Conservation (phyloP, 2,888 invertebrate genomes). For the Venusia cambrica region DNA sequence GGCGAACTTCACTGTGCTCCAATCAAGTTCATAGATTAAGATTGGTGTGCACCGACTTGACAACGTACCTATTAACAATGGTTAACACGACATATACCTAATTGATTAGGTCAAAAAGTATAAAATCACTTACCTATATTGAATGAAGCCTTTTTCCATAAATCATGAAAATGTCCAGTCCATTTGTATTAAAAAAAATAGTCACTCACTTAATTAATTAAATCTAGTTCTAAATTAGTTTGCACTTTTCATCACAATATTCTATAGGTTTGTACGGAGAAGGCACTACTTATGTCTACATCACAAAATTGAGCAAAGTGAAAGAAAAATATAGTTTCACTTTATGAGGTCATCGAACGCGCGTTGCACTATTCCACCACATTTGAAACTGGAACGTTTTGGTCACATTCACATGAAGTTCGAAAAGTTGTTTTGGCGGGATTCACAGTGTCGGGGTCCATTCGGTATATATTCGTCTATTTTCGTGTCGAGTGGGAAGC, state of each 20-base stretch:
- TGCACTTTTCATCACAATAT: constrained; percentile 76
- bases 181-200: constrained; percentile 37
- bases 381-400: constrained; percentile 55
- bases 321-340: constrained; percentile 60
- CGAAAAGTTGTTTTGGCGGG: constrained; percentile 51
- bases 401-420: constrained; percentile 45
- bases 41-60: constrained; percentile 62
- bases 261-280: constrained; percentile 60
- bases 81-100: constrained; percentile 23
- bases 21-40: constrained; percentile 80
- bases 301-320: constrained; percentile 76
- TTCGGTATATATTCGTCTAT: constrained; percentile 59
- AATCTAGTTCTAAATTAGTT: constrained; percentile 57
- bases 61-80: constrained; percentile 36
- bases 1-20: constrained; percentile 56
- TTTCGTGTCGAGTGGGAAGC: constrained; percentile 49
- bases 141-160: constrained; percentile 62
- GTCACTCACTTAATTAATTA: constrained; percentile 55
- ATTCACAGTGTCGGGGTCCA: constrained; percentile 48
- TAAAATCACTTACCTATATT: constrained; percentile 54
- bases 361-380: constrained; percentile 46
- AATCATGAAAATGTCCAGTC: constrained; percentile 41
- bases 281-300: constrained; percentile 73
- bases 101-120: constrained; percentile 24
- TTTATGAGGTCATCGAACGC: constrained; percentile 63